A percentile compares a stretch with the other conserved stretches of the same genome.
Evolutionary conservation across 2,888 invertebrate genomes (phyloP).

Genomic region (Antitype chi): DNA sequence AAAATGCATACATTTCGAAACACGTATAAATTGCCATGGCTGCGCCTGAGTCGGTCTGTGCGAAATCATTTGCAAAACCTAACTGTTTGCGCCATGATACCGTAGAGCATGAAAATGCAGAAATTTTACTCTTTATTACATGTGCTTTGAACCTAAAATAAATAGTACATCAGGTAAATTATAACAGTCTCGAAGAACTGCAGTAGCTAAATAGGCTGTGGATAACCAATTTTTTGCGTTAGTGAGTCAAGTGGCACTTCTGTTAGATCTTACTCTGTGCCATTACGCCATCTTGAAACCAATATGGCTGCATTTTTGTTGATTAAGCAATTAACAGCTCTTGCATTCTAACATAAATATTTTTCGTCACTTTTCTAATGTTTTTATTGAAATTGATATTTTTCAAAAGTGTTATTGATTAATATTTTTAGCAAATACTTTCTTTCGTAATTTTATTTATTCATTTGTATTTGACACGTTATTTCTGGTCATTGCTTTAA

Average conservation of each 20-base stretch:
- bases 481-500: conserved; percentile 54
- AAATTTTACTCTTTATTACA: conserved; percentile 22
- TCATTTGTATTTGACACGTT: conserved; percentile 46
- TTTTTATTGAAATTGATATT: conserved; percentile 17
- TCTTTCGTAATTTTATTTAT: conserved; percentile 3
- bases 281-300: conserved; percentile 42
- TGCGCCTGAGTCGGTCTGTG: conserved; percentile 60
- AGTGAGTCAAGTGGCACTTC: conserved; percentile 2
- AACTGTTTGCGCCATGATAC: conserved; percentile 56
- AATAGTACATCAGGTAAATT: not conserved
- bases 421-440: conserved; percentile 34
- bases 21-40: conserved; percentile 72
- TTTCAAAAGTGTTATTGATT: conserved; percentile 27
- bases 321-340: conserved; percentile 63
- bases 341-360: conserved; percentile 59
- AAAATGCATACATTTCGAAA: conserved; percentile 71
- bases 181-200: not conserved
- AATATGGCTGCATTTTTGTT: conserved; percentile 62
- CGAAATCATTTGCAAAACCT: conserved; percentile 73
- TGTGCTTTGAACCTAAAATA: not conserved
- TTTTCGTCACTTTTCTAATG: conserved; percentile 33
- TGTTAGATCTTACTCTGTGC: conserved; percentile 15
- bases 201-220: not conserved
- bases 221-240: not conserved
- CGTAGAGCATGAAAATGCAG: conserved; percentile 35